These are phyloP conservation scores for Trichoplusia ni DNA, from an alignment of 1,140 invertebrate species.

Conservation along the genomic window DNA sequence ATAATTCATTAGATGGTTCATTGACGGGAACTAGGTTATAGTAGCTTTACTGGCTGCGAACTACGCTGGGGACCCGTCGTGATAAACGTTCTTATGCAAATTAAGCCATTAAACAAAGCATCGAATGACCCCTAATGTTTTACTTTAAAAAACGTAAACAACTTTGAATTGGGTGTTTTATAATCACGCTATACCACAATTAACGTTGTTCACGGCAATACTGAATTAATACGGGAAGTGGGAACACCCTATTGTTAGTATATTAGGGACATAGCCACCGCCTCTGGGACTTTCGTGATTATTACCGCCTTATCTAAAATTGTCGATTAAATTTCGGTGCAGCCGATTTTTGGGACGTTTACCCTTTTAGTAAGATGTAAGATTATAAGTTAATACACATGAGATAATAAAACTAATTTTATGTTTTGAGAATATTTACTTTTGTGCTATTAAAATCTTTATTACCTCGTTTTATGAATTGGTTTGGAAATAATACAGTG, in stretches of 20 bases:
- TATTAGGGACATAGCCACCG: background rate
- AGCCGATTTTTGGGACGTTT: slow-evolving; percentile 8
- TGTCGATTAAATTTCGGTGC: slow-evolving; percentile 24
- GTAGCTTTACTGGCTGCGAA: too few species aligned
- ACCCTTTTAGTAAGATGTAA: slow-evolving; percentile 8
- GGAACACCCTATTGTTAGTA: slow-evolving; percentile 19
- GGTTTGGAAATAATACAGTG: background rate
- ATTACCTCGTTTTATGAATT: background rate
- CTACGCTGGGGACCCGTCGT: slow-evolving; percentile 12
- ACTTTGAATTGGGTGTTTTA: slow-evolving; percentile 56
- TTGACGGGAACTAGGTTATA: slow-evolving; percentile 15
- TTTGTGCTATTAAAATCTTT: background rate
- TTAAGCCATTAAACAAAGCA: slow-evolving; percentile 39
- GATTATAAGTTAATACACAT: background rate
- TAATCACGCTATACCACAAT: slow-evolving; percentile 59
- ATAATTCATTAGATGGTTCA: too few species aligned
- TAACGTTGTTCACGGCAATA: slow-evolving; percentile 38
- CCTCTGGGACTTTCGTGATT: slow-evolving; percentile 14
- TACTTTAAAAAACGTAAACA: slow-evolving; percentile 42
- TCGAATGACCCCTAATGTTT: slow-evolving; percentile 25
- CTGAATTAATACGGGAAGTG: slow-evolving; percentile 51
- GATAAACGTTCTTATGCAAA: slow-evolving; percentile 38
- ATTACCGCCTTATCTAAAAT: slow-evolving; percentile 7
- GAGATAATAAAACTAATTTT: background rate
- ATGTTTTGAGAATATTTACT: background rate